A percentile compares a stretch with the other conserved stretches of the same genome.
phyloP scores from a whole-genome alignment of 2,797 vertebrate genomes.

The Pangasius mekongensis region DNA sequence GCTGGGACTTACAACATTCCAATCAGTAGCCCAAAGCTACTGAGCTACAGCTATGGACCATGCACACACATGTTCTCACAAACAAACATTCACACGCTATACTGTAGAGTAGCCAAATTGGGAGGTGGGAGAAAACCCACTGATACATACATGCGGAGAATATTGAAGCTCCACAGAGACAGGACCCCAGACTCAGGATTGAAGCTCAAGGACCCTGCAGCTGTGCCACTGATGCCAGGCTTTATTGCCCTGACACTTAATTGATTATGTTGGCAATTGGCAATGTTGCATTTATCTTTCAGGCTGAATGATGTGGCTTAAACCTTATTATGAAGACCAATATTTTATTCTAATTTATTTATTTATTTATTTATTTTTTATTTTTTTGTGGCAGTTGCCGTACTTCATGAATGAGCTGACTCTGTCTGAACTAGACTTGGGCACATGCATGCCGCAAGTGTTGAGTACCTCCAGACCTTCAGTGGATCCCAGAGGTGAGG shows the following conservation, averaged over 20 bases:
- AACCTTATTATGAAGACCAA: neutral
- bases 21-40: neutral
- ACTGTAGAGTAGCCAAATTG: neutral
- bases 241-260: neutral
- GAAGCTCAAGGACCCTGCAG: neutral
- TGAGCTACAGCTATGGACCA: neutral
- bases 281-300: neutral
- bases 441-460: slow-evolving; percentile 80
- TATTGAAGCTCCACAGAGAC: neutral
- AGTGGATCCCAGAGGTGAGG: slow-evolving; percentile 79
- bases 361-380: too few species aligned
- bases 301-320: neutral
- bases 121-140: neutral
- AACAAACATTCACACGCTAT: neutral
- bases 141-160: neutral
- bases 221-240: neutral
- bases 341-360: neutral
- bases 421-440: slow-evolving; percentile 86
- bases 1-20: neutral
- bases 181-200: neutral
- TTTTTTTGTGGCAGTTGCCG: slow-evolving; percentile 73
- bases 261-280: neutral
- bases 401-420: slow-evolving; percentile 90
- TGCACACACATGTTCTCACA: neutral
- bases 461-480: slow-evolving; percentile 79